Percentiles rank a stretch among this genome's conserved stretches.
These are phyloP conservation scores for Diceros bicornis DNA, from an alignment of 2,797 vertebrate genomes.

Conservation along the genomic window DNA sequence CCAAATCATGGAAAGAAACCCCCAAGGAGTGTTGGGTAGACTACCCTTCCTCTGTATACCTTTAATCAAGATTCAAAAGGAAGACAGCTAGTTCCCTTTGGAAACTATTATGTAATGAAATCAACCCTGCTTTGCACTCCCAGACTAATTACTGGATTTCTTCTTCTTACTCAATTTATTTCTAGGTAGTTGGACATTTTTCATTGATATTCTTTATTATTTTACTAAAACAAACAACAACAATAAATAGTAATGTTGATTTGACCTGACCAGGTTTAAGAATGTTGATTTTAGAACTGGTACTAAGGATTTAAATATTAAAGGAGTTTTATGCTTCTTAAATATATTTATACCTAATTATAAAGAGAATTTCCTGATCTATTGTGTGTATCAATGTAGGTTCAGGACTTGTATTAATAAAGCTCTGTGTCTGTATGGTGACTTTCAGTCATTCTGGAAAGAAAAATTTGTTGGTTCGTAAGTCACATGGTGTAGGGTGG, in stretches of 20 bases:
- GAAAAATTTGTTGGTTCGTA: conserved; percentile 3
- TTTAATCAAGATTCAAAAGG: conserved; percentile 77
- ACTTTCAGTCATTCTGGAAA: background rate
- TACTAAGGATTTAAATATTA: conserved; percentile 44
- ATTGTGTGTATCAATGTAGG: background rate
- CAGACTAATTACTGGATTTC: conserved; percentile 76
- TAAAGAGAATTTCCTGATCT: background rate
- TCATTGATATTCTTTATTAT: conserved; percentile 20
- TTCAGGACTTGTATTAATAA: background rate
- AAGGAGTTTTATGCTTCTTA: conserved; percentile 9
- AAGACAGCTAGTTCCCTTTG: conserved; percentile 72
- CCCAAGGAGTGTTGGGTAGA: background rate
- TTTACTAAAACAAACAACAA: background rate
- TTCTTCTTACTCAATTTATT: conserved; percentile 67
- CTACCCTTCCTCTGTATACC: conserved; percentile 51
- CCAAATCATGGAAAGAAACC: conserved; percentile 55
- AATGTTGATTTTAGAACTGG: conserved; percentile 4
- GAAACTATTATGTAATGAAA: conserved; percentile 77
- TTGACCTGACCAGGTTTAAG: background rate
- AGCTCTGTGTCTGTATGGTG: background rate
- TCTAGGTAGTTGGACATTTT: conserved; percentile 55
- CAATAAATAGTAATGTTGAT: background rate
- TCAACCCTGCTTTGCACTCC: conserved; percentile 65
- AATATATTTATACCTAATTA: conserved; percentile 2
- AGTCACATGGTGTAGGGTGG: background rate